Base-by-base conservation (phyloP, 2,797 vertebrate species). In the Sebastes itinus region DNA sequence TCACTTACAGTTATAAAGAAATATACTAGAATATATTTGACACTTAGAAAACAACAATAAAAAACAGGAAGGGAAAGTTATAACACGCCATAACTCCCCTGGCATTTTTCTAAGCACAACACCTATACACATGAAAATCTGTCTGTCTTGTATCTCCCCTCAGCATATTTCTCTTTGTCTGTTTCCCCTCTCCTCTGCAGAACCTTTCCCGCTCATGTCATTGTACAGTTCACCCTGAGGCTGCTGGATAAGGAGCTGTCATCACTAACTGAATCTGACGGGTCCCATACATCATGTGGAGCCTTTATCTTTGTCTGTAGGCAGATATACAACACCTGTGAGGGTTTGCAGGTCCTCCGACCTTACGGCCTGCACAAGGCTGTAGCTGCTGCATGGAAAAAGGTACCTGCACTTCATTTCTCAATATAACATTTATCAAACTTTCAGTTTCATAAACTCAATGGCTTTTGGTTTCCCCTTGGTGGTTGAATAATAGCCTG, bases 271-370 rank as follows among this genome's bases (percentile, higher is more conserved):
- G 95, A 95, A 76, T 94, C 92, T 0, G 92, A 97, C 70, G 32
- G 88, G 56, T 88, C 94, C n/a, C 91, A 92, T 13, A 27, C 89
- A 2, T 80, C 98, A 73, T 98, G 97, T 85, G 97, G 97, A 75
- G 97, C 97, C 80, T 99, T 99, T 79, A 93, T 99, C 93, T 98
- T 97, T 61, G 95, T 98, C 9, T 99, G 98, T 81, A 94, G 96
- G 72, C 98, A 99, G 89, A 97, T 99, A 67, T 99, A 98, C 90
- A 95, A 96, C 92, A 98, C 97, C 35, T 98, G 97, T 32, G 97
- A 99, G 92, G 98, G 98, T 16, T 90, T 99, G 16, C 96, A 98
- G 84, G 88, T 95, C 28, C 88, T 99, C 49, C 91, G 94, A 75
- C 95, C 97, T 56, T 98, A 99, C 23, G 83, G 85, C 61, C 92